Evolutionary conservation across 2,797 vertebrate species (phyloP).

Genomic region (Salmo trutta): DNA sequence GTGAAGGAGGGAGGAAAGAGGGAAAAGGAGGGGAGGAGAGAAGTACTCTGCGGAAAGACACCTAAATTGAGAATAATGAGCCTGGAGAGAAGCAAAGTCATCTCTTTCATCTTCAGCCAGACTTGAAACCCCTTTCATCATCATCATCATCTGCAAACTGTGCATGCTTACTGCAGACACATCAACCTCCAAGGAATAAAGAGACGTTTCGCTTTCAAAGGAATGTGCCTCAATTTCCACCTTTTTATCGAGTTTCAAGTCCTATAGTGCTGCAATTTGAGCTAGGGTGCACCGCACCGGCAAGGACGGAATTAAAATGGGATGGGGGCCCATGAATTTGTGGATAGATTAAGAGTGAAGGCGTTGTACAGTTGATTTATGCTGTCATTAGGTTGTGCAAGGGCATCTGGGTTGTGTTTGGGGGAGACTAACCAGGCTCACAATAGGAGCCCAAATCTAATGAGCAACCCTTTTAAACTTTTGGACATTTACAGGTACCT

Average conservation of each 20-base stretch:
- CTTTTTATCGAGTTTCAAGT: conserved; percentile 33
- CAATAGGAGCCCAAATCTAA: not conserved
- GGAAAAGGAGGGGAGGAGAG: conserved; percentile 24
- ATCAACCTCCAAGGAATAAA: conserved; percentile 55
- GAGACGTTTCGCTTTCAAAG: conserved; percentile 63
- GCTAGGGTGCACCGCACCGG: conserved; percentile 30
- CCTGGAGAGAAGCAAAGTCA: conserved; percentile 58
- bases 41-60: conserved; percentile 47
- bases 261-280: conserved; percentile 38
- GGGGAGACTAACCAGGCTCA: conserved; percentile 25
- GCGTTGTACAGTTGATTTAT: conserved; percentile 38
- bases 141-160: conserved; percentile 42
- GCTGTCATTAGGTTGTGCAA: conserved; percentile 35
- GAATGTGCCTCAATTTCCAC: conserved; percentile 43
- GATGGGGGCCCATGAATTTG: conserved; percentile 50
- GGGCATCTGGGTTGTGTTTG: conserved; percentile 4
- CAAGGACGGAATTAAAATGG: conserved; percentile 24
- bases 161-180: conserved; percentile 31
- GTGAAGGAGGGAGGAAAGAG: conserved; percentile 15
- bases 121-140: conserved; percentile 61
- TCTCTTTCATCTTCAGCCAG: conserved; percentile 73
- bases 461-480: not conserved
- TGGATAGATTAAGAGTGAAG: conserved; percentile 59
- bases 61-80: conserved; percentile 78
- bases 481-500: not conserved